Evolutionary conservation across 2,113 vertebrate genomes (phyloP).

Genomic region (Crotalus viridis): DNA sequence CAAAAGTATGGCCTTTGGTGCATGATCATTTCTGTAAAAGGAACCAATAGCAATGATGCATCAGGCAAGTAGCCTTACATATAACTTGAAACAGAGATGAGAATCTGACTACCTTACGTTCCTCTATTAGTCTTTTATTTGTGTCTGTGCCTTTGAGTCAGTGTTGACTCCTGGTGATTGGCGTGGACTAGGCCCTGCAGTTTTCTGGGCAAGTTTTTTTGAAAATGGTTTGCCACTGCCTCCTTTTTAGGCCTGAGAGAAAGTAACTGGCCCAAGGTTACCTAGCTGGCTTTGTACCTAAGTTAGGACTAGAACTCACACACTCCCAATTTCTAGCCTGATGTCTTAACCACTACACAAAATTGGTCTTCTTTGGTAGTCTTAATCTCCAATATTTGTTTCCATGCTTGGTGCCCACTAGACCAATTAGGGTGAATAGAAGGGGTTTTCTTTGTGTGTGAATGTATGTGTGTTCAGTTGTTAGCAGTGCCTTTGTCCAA

Average conservation of each 20-base stretch:
- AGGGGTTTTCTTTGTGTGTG: neutral
- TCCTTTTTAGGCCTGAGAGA: neutral
- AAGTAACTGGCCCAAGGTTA: neutral
- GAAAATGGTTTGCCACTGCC: neutral
- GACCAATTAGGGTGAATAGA: neutral
- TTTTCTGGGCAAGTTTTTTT: neutral
- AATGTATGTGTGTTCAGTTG: neutral
- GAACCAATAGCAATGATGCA: neutral
- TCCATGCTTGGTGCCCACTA: neutral
- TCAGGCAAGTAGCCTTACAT: neutral
- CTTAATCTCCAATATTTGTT: neutral
- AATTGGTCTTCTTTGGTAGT: neutral
- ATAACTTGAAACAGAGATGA: neutral
- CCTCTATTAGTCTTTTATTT: neutral
- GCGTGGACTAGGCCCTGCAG: neutral
- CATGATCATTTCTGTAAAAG: neutral
- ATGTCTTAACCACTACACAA: neutral
- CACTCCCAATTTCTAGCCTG: neutral
- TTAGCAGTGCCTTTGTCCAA: neutral
- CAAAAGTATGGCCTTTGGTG: neutral
- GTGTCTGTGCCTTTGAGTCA: neutral
- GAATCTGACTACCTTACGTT: neutral
- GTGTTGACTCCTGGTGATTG: neutral
- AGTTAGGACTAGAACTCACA: neutral
- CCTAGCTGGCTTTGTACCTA: neutral